A percentile compares a stretch with the other conserved stretches of the same genome.
Conservation (phyloP, 2,797 vertebrate species). For the Spheniscus humboldti region DNA sequence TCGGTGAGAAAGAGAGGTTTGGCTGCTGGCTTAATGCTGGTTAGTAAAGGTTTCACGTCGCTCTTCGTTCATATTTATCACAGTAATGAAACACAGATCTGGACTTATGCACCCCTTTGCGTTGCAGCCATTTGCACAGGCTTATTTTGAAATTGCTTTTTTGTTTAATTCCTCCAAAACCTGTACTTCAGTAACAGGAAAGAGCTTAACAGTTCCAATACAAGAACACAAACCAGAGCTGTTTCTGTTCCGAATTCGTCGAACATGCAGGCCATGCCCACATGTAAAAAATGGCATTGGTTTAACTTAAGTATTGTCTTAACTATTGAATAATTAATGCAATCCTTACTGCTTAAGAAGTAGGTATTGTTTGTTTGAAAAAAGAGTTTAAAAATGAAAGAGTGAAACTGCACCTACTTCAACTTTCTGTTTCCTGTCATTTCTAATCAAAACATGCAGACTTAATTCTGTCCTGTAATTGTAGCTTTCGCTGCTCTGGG, state of each 20-base stretch:
- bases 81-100: too few relatives aligned
- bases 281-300: accelerated
- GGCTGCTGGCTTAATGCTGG: not conserved
- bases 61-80: not conserved
- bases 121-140: not conserved
- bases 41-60: not conserved
- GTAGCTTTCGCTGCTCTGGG: not conserved
- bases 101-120: not conserved
- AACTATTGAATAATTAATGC: not conserved
- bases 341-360: not conserved
- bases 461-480: not conserved
- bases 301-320: not conserved
- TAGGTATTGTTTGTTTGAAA: not conserved
- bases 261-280: accelerated
- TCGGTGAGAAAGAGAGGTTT: not conserved
- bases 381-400: not conserved
- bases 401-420: not conserved
- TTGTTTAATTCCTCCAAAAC: not conserved
- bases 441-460: not conserved
- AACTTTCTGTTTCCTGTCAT: not conserved
- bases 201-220: not conserved
- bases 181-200: not conserved
- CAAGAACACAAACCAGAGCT: not conserved
- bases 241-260: not conserved
- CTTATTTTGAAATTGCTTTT: not conserved